Evolutionary conservation across 2,113 vertebrate genomes (phyloP).

Genomic region (Sapajus apella): DNA sequence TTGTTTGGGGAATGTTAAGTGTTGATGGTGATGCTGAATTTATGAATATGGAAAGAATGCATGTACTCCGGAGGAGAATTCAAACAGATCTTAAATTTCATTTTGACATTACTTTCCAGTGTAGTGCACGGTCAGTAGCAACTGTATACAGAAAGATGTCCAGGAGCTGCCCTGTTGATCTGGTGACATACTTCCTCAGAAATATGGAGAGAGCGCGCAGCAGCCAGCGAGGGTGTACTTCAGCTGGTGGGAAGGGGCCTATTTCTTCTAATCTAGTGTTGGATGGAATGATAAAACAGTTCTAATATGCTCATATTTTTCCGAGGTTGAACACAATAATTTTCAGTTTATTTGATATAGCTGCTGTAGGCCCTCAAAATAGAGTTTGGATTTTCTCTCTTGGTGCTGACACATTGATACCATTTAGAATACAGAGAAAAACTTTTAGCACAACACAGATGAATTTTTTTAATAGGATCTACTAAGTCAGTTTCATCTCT

Average conservation of each 20-base stretch:
- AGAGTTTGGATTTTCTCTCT: neutral
- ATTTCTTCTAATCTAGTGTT: neutral
- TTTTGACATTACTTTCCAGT: neutral
- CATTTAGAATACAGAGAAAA: neutral
- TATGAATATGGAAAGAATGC: neutral
- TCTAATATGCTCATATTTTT: neutral
- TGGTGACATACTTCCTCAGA: neutral
- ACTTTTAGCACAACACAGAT: neutral
- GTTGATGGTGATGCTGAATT: neutral
- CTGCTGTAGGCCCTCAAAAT: neutral
- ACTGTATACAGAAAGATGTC: neutral
- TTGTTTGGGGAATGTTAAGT: neutral
- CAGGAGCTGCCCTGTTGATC: neutral
- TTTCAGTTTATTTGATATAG: neutral
- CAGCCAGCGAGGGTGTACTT: neutral
- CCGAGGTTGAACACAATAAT: neutral
- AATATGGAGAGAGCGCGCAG: no score
- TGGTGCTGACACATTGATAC: neutral
- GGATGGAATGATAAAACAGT: neutral
- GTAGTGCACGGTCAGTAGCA: neutral
- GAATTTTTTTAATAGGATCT: slow-evolving; percentile 34
- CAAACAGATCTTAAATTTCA: neutral
- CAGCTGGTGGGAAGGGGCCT: neutral
- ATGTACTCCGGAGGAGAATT: neutral
- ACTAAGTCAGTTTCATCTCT: neutral